These are phyloP conservation scores for Neogobius melanostomus DNA, from an alignment of 2,113 vertebrate genomes.

Conservation along the genomic window DNA sequence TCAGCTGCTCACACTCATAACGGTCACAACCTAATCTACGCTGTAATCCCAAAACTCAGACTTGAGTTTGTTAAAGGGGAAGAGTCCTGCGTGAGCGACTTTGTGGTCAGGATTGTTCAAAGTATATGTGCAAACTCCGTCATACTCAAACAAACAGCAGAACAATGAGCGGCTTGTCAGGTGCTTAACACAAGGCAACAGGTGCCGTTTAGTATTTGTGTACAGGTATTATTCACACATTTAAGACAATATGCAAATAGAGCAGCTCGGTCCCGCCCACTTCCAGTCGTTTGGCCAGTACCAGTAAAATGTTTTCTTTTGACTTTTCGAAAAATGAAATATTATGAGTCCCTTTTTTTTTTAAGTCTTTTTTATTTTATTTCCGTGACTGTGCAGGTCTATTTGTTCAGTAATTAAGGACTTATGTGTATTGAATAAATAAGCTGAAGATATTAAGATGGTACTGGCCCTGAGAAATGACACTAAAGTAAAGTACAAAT, in stretches of 20 bases:
- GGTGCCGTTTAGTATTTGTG: conserved; percentile 35
- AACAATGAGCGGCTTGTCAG: conserved; percentile 63
- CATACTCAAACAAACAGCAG: conserved; percentile 55
- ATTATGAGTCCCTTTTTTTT: no score
- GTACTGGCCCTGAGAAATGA: no score
- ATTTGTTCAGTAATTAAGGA: no score
- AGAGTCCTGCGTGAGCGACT: conserved; percentile 51
- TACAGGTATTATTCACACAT: conserved; percentile 2
- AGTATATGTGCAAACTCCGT: conserved; percentile 42
- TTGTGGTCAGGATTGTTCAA: conserved; percentile 51
- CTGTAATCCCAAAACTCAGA: conserved; percentile 43
- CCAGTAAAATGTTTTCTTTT: no score
- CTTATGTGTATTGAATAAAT: no score
- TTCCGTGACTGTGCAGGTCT: no score
- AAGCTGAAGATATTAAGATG: no score
- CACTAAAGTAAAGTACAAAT: no score
- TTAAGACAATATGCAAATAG: neutral
- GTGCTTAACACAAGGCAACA: conserved; percentile 44
- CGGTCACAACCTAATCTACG: conserved; percentile 43
- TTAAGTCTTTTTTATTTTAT: no score
- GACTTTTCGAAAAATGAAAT: no score
- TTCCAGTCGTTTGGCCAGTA: no score
- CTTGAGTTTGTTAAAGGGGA: conserved; percentile 75
- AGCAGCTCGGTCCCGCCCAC: no score
- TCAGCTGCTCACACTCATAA: conserved; percentile 47